Evolutionary conservation across 2,797 vertebrate genomes (phyloP), one percentile per base, ranked within the genome.

Genomic region (Spondyliosoma cantharus): DNA sequence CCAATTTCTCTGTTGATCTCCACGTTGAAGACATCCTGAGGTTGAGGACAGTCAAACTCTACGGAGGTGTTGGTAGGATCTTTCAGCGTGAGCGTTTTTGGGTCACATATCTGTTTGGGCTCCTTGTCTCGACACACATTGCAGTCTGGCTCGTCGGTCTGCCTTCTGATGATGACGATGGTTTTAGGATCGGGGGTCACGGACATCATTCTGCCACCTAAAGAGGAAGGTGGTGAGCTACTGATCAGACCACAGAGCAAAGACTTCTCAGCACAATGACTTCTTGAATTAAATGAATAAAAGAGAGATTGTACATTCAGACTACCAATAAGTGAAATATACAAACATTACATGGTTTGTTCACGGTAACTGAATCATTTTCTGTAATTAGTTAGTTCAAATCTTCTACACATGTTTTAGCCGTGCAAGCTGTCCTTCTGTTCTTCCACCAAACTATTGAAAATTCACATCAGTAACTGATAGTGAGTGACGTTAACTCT

Each of bases 1-100:
- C 95, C 90, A 0, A 95, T 90, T 0, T 93, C 76, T 80, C 86
- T 91, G 78, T 86, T 93, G 78, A 96, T 89, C 76, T 94, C 89
- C 84, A 95, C 92, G 0, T 0, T 88, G 87, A 91, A 96, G 73
- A 92, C 0, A 0, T 94, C 80, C 29, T 94, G 90, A 7, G 95
- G 95, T 1, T 19, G 73, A 22, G 82, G 65, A 58, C 95, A 96
- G 77, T 73, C 93, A 29, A 96, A 96, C 17, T 92, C 80, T 37
- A 96, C 85, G 0, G 77, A 78, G 24, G 68, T 86, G 75, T 83
- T 86, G 13, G 20, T 46, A 22, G 64, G 32, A 15, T 80, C 68
- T 3, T 0, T 3, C 53, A 94, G 81, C 3, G 0, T 0, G 0
- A 81, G 19, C 0, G 0, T 0, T 5, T 0, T 25, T 3, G 75